These are phyloP conservation scores for Onychorhynchus coronatus DNA, from an alignment of 2,113 vertebrate species.

Conservation along the genomic window DNA sequence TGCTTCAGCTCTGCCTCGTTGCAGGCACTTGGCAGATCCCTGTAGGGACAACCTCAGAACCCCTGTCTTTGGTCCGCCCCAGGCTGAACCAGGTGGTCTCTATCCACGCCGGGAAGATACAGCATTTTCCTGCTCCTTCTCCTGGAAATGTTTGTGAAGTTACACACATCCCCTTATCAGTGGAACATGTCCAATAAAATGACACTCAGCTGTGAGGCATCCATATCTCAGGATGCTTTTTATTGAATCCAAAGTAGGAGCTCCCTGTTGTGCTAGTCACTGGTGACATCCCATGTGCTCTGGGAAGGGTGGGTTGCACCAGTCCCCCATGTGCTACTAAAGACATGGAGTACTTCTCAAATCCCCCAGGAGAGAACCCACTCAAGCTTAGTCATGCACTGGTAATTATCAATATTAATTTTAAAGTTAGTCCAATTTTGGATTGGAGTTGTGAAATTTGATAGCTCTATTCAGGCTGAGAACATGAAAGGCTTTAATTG, in stretches of 20 bases:
- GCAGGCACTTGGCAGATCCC: background rate
- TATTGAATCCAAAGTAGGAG: background rate
- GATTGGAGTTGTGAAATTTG: slow-evolving; percentile 15
- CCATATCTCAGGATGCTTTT: background rate
- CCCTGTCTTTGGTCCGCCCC: background rate
- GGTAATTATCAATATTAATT: slow-evolving; percentile 34
- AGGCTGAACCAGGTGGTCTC: background rate
- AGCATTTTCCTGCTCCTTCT: background rate
- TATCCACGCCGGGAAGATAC: rapidly evolving
- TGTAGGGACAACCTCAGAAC: background rate
- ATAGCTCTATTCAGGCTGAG: slow-evolving; percentile 3
- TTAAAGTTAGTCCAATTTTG: background rate
- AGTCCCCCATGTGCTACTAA: background rate
- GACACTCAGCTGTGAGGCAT: background rate
- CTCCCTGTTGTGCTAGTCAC: background rate
- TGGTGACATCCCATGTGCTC: background rate
- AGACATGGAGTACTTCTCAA: background rate
- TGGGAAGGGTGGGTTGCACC: background rate
- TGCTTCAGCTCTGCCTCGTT: background rate
- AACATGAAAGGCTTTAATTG: slow-evolving; percentile 14
- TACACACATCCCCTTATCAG: background rate
- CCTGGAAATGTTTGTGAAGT: background rate
- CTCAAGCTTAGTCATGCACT: slow-evolving; percentile 33
- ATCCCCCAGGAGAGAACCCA: background rate
- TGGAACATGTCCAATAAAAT: background rate